Evolutionary conservation across 2,888 invertebrate species (phyloP), one percentile per base, ranked within the genome.

Genomic region (Sipunculus nudus): DNA sequence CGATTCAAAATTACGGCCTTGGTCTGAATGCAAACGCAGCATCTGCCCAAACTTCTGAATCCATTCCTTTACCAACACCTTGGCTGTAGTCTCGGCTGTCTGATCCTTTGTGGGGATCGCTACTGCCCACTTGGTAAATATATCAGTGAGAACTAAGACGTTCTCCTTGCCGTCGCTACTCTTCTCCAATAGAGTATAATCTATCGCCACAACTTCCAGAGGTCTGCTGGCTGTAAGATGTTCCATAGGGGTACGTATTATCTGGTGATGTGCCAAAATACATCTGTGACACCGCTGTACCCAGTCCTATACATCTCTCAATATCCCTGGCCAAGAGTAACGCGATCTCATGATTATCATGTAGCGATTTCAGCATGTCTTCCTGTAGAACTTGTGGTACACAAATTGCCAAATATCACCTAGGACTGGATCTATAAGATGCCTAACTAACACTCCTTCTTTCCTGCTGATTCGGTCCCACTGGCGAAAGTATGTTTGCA

Each of bases 81-180:
- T 60, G 29, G 70, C 67, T 40, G 63, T 61, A 16, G 61, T 62
- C 3, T 40, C 25, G 1, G 66, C 65, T 10, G 54, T 48, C 45
- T 65, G 60, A 19, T 68, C 62, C 25, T 46, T 39, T 19, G 59
- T 62, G 3, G 66, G 62, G 5, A 64, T 45, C 1, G 67, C 61
- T n/a, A 59, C 23, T 1, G 61, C 56, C 45, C 62, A 68, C 21
- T 55, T 48, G 6, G 62, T 70, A 38, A 64, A 68, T 29, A 54
- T 54, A 31, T 69, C 63, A 0, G 65, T 69, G 8, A 67, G 56
- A 3, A 69, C 61, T 21, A 69, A 32, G 23, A 65, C 50, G 48
- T 67, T 39, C 28, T 57, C 59, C 23, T 41, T 35, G 5, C 60
- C 60, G 13, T 56, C 60, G 26, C 43, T 61, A 1, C 55, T 43